Base-by-base conservation (phyloP, 1,140 invertebrate genomes). In the Phthorimaea operculella region DNA sequence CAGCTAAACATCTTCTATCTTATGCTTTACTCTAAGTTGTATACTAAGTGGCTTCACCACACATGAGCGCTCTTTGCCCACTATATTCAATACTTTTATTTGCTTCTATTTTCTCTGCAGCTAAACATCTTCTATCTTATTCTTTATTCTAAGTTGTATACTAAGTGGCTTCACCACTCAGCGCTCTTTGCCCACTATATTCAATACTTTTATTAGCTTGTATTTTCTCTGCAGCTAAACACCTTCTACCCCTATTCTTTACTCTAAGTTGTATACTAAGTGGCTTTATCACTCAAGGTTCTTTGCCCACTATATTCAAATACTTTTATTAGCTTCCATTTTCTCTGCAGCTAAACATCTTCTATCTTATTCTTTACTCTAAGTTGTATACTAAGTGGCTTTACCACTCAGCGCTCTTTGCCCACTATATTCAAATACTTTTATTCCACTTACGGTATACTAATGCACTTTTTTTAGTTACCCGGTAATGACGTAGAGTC, bases 391-490 rank as follows among this genome's bases (percentile, higher is more conserved):
- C 64, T 74, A 76, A 78, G 72, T 78, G 75, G 68, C 60, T 63
- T 61, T 60, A 75, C 72, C 73, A 72, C 76, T 79, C 66, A 70
- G 68, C 63, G 70, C 66, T 74, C 74, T 77, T 76, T 74, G 71
- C 73, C 68, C 61, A 74, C 70, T 74, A 72, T 80, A 82, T 82
- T 82, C 76, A 77, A 80, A 83, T 80, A 79, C 73, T 79, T 76
- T 74, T 82, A 76, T 79, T 52, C 72, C 73, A 79, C 72, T 80
- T 72, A 79, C 67, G 60, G 64, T 68, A 71, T 71, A 71, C 74
- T 80, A 83, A 83, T 83, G 77, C 67, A 79, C 70, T 83, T 83
- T 79, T 82, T 79, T 76, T 51, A 66, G 72, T 64, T 75, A 68
- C 66, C 67, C 66, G 64, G 72, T 79, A 79, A 82, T 82, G 79